Conservation (phyloP, 2,113 vertebrate genomes). For the Piprites chloris region DNA sequence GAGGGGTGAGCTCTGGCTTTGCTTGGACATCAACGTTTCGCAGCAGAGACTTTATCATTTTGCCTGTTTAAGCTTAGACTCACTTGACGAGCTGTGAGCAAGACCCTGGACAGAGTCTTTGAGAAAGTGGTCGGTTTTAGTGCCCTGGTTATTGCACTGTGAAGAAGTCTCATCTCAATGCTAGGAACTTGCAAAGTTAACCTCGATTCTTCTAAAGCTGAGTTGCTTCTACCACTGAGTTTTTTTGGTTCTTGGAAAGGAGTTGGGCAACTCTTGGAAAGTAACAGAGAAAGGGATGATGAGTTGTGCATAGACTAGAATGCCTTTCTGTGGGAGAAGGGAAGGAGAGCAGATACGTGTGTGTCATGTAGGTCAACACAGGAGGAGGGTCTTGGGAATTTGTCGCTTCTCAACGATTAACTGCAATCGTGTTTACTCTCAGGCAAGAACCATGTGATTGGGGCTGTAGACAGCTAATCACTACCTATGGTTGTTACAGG, state of each 20-base stretch:
- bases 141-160: neutral
- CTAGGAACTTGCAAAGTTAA: neutral
- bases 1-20: neutral
- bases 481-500: neutral
- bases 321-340: neutral
- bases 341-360: neutral
- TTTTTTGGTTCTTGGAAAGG: neutral
- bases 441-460: neutral
- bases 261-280: neutral
- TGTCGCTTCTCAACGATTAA: neutral
- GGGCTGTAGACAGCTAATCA: neutral
- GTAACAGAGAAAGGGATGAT: neutral
- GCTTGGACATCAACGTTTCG: neutral
- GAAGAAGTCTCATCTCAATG: neutral
- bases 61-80: neutral
- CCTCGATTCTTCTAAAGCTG: neutral
- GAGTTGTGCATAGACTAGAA: neutral
- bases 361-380: neutral
- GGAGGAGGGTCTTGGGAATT: neutral
- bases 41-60: neutral
- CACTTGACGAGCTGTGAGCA: accelerated
- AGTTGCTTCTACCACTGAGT: accelerated
- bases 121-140: neutral
- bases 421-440: neutral
- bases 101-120: neutral